These are phyloP conservation scores for Caracal caracal DNA, from an alignment of 2,113 vertebrate genomes.

Conservation along the genomic window DNA sequence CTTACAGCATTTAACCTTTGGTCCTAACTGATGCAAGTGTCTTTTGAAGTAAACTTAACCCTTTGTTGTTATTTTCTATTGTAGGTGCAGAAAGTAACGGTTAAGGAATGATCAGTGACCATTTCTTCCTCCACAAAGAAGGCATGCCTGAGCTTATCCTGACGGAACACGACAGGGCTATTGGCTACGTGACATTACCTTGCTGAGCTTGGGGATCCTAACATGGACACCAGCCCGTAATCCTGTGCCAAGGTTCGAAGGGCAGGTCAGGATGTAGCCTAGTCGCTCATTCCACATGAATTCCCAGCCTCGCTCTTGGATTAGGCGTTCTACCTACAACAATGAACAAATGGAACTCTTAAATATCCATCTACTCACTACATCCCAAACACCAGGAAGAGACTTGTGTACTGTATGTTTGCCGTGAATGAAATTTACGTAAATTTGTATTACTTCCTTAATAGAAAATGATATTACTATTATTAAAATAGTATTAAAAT, in stretches of 20 bases:
- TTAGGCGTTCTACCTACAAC: slow-evolving; percentile 92
- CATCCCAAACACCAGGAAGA: not conserved
- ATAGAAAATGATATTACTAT: not conserved
- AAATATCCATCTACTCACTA: not conserved
- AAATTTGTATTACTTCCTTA: not conserved
- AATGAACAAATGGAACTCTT: not conserved
- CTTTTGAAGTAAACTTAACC: not conserved
- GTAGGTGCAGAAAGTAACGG: not conserved
- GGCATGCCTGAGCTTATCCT: not conserved
- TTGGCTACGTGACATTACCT: slow-evolving; percentile 80
- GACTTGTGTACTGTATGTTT: not conserved
- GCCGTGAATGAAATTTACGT: not conserved
- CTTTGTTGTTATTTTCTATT: not conserved
- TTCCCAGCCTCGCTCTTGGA: slow-evolving; percentile 94
- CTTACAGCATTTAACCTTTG: not conserved
- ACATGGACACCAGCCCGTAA: slow-evolving; percentile 94
- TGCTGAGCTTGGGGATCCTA: slow-evolving; percentile 91
- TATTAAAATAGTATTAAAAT: too few relatives aligned
- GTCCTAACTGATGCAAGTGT: not conserved
- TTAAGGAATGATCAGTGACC: not conserved
- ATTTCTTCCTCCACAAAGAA: not conserved
- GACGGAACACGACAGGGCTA: not conserved
- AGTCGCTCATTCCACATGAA: slow-evolving; percentile 97
- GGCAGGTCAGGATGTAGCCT: slow-evolving; percentile 94
- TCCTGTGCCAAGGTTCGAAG: slow-evolving; percentile 95